phyloP scores from a whole-genome alignment of 2,113 vertebrate species.

The Promerops cafer region DNA sequence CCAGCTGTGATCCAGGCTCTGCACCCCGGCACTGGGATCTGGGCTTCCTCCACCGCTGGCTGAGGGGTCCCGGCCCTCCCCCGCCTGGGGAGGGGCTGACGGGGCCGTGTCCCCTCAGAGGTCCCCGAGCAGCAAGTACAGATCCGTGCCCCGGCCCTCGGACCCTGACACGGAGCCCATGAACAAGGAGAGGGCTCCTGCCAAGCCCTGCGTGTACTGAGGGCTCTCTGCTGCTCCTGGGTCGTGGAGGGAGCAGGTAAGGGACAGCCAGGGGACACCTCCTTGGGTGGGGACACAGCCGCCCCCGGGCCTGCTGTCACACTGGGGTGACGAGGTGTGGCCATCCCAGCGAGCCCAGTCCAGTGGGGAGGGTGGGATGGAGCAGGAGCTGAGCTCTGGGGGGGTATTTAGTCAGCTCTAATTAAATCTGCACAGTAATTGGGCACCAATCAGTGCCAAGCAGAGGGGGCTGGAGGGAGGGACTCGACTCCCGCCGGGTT shows the following conservation, averaged over 20 bases:
- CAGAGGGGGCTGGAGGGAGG: neutral
- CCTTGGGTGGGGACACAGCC: neutral
- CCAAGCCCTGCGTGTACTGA: slow-evolving; percentile 1
- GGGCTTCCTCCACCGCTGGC: neutral
- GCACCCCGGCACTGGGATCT: neutral
- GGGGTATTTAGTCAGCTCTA: neutral
- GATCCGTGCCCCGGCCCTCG: neutral
- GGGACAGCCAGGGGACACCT: rapidly evolving
- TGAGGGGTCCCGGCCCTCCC: rapidly evolving
- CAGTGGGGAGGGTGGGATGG: rapidly evolving
- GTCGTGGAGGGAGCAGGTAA: neutral
- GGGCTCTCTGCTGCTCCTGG: neutral
- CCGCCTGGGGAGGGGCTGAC: neutral
- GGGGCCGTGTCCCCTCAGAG: neutral
- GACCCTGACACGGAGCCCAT: slow-evolving; percentile 11
- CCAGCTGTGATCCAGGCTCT: rapidly evolving
- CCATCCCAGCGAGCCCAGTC: neutral
- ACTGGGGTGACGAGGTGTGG: rapidly evolving
- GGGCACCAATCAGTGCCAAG: neutral
- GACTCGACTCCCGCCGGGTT: neutral
- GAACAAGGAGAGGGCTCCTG: neutral
- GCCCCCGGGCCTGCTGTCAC: rapidly evolving
- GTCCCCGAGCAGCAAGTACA: neutral
- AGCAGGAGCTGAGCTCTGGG: neutral
- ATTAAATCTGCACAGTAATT: rapidly evolving